phyloP scores from a whole-genome alignment of 2,888 invertebrate genomes.

The Pachliopta kotzebuea region DNA sequence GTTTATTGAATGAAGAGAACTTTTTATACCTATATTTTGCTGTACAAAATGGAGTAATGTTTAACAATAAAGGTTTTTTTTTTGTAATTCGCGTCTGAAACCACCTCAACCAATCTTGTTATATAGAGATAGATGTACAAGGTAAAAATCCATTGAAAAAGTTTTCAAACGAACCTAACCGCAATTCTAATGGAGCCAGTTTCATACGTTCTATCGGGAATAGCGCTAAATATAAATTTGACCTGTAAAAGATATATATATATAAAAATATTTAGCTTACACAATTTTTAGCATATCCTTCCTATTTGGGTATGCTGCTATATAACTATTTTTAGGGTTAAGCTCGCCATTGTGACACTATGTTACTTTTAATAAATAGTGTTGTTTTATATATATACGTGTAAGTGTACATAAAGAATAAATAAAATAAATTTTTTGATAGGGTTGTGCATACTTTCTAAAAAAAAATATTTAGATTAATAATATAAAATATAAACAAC shows the following conservation, averaged over 20 bases:
- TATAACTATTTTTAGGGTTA: too few species aligned
- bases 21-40: not conserved
- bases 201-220: constrained; percentile 9
- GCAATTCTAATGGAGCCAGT: constrained; percentile 23
- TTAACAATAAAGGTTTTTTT: constrained; percentile 3
- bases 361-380: too few species aligned
- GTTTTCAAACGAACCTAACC: constrained; percentile 21
- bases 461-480: constrained; percentile 5
- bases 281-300: too few species aligned
- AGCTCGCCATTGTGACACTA: too few species aligned
- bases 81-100: constrained; percentile 16
- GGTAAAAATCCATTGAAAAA: constrained; percentile 21
- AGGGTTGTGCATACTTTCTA: too few species aligned
- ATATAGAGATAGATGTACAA: constrained; percentile 15
- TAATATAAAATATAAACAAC: not conserved
- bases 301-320: too few species aligned
- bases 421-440: too few species aligned
- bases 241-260: constrained; percentile 2
- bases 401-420: too few species aligned
- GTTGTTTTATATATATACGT: too few species aligned
- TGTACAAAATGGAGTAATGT: not conserved
- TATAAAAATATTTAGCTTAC: constrained; percentile 5
- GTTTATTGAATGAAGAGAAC: too few species aligned
- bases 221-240: constrained; percentile 11
- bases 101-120: constrained; percentile 11